Conservation (phyloP, 2,888 invertebrate genomes). For the Phalera bucephala region DNA sequence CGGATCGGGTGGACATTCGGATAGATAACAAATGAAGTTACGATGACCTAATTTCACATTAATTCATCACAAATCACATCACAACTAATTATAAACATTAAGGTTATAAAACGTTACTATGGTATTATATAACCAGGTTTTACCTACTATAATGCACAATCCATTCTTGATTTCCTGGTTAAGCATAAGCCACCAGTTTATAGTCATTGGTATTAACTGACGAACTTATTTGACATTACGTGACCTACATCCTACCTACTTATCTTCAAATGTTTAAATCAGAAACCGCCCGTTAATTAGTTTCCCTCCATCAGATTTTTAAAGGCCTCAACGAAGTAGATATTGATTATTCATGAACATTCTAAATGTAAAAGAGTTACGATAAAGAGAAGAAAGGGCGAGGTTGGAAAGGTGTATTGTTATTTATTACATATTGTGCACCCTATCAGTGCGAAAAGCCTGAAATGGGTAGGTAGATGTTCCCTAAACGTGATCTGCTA, state of each 20-base stretch:
- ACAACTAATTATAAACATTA: slow-evolving; percentile 17
- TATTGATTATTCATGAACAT: slow-evolving; percentile 50
- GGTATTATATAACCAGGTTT: too few relatives aligned
- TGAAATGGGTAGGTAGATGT: slow-evolving; percentile 20
- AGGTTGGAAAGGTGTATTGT: slow-evolving; percentile 9
- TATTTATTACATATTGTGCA: slow-evolving; percentile 20
- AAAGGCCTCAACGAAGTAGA: slow-evolving; percentile 30
- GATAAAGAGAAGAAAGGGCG: slow-evolving; percentile 18
- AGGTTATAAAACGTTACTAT: too few relatives aligned
- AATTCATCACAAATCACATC: slow-evolving; percentile 1
- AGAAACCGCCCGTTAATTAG: too few relatives aligned
- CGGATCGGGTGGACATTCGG: too few relatives aligned
- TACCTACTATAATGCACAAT: too few relatives aligned
- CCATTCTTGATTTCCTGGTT: too few relatives aligned
- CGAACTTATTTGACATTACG: too few relatives aligned
- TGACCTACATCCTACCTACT: too few relatives aligned
- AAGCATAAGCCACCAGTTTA: too few relatives aligned
- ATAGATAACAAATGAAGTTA: background rate
- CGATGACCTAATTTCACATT: slow-evolving; percentile 13
- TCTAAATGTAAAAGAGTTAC: slow-evolving; percentile 36
- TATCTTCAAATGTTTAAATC: slow-evolving; percentile 36
- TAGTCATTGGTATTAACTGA: too few relatives aligned
- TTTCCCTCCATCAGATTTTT: slow-evolving; percentile 28
- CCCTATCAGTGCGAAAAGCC: slow-evolving; percentile 10
- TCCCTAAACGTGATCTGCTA: slow-evolving; percentile 38